phyloP scores from a whole-genome alignment of 2,888 invertebrate genomes.

The Nemurella pictetii region DNA sequence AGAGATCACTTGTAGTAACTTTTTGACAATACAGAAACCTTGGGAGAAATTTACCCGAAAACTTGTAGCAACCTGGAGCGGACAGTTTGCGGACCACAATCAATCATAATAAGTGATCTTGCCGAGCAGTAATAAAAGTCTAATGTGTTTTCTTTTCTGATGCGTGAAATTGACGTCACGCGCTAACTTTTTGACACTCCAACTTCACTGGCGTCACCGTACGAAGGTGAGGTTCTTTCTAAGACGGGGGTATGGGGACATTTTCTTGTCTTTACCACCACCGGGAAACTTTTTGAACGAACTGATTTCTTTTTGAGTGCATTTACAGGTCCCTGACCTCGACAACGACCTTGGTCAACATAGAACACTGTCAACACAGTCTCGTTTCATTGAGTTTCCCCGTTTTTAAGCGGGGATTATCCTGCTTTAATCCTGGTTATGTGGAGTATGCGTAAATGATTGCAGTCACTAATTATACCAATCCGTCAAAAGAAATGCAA shows the following conservation, averaged over 20 bases:
- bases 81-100: not conserved
- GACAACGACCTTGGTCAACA: too few relatives aligned
- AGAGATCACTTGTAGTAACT: not conserved
- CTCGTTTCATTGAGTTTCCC: too few relatives aligned
- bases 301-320: not conserved
- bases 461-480: too few relatives aligned
- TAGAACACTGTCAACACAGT: too few relatives aligned
- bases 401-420: too few relatives aligned
- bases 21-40: not conserved
- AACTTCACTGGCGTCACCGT: not conserved
- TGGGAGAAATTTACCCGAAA: not conserved
- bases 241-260: not conserved
- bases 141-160: not conserved
- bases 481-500: too few relatives aligned
- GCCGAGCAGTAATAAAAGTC: not conserved
- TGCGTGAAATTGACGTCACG: conserved; percentile 7
- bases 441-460: too few relatives aligned
- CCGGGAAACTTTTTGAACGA: not conserved
- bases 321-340: too few relatives aligned
- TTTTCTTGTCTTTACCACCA: not conserved
- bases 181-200: not conserved
- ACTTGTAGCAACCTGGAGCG: not conserved
- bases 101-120: conserved; percentile 10
- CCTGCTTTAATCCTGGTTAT: too few relatives aligned
- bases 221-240: not conserved